These are phyloP conservation scores for Pseudococcus longispinus DNA, from an alignment of 2,888 invertebrate genomes.

Conservation along the genomic window DNA sequence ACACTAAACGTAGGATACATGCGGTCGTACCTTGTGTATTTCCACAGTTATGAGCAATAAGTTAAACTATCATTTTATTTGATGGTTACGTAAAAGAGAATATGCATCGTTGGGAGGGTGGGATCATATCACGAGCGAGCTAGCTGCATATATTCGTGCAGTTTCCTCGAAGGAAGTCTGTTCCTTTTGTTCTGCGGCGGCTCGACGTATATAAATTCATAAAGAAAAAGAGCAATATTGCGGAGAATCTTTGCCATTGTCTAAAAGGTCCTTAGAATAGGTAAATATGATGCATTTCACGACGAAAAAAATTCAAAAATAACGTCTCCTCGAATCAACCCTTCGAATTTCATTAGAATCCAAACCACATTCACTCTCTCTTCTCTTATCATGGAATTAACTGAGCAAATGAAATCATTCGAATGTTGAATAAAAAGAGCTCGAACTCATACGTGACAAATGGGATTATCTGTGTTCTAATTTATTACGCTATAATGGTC, in stretches of 20 bases:
- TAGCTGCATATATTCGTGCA: neutral
- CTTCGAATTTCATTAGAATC: too few species aligned
- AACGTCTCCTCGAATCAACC: too few species aligned
- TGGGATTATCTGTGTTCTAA: neutral
- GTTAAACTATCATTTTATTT: conserved; percentile 54
- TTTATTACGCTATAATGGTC: neutral
- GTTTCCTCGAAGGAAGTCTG: neutral
- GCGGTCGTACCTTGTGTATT: neutral
- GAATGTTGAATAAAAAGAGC: neutral
- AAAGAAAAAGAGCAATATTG: neutral
- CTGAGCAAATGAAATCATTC: neutral
- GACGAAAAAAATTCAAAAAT: neutral
- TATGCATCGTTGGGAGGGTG: neutral
- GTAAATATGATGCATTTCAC: neutral
- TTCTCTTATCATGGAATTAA: too few species aligned
- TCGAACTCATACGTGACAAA: neutral
- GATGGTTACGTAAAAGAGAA: conserved; percentile 33
- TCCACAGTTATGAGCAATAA: conserved; percentile 55
- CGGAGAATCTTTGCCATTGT: neutral
- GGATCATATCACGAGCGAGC: neutral
- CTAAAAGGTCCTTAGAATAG: neutral
- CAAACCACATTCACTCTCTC: too few species aligned
- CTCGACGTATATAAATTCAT: neutral
- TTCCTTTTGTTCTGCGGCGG: conserved; percentile 21
- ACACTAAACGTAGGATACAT: neutral